Base-by-base conservation (phyloP, 1,140 invertebrate species). In the Polypedilum pembai region DNA sequence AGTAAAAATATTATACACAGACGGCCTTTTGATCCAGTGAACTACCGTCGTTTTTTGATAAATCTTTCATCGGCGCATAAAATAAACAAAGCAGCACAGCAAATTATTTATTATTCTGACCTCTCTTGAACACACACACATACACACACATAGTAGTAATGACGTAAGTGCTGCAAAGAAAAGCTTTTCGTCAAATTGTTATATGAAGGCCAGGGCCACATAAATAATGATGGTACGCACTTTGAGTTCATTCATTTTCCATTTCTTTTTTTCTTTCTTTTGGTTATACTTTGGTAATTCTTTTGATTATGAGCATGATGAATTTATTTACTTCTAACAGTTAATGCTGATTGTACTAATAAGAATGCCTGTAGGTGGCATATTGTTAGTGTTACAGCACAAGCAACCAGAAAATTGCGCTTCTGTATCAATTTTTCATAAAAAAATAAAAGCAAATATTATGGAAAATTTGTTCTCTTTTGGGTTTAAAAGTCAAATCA, bases 131-230 rank as follows among this genome's bases (percentile, higher is more conserved):
- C n/a, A 33, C 24, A 5, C 24, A 33, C 24, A 3, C 24, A n/a
- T 33, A 5, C 5, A 33, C 5, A 33, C 24, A 33, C 5, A 33
- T 5, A 33, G 24, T 5, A 33, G 5, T 33, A 3, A 5, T 33
- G 24, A 33, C 24, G 24, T 33, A 1, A 33, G 24, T 33, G 24
- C 5, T 33, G 24, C 8, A 56, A 56, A 56, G 10, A 4, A 12
- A 33, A 56, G 45, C 45, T 56, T 56, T 56, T 56, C 45, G 12
- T n/a, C 45, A 56, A n/a, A 3, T 4, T 15, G 45, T 33, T 33
- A 56, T 56, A n/a, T 56, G 45, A 56, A 56, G 45, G 45, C 45
- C 45, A 56, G 45, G 45, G 45, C 12, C 45, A 56, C 45, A 56
- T 56, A 56, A 56, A 56, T n/a, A 56, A n/a, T n/a, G n/a, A 12